Evolutionary conservation across 2,113 vertebrate genomes (phyloP).

Genomic region (Antechinus flavipes): DNA sequence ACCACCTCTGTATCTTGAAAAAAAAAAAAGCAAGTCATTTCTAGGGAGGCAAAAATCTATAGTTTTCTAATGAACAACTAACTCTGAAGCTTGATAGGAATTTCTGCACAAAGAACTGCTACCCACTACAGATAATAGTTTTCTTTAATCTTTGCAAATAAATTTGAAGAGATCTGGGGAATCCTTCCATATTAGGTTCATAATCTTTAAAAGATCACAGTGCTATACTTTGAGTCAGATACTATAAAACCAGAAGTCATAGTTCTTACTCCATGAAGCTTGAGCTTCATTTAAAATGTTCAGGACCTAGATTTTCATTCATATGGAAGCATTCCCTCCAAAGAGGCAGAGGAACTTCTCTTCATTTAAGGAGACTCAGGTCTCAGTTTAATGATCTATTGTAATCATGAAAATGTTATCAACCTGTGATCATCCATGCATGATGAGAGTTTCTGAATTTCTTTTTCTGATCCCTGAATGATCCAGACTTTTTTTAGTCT

Average conservation of each 20-base stretch:
- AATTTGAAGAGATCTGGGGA: constrained; percentile 5
- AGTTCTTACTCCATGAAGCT: background rate
- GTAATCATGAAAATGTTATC: no score
- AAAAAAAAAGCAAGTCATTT: background rate
- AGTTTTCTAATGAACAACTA: background rate
- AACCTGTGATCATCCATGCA: no score
- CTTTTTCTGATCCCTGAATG: no score
- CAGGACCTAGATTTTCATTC: no score
- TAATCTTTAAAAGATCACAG: background rate
- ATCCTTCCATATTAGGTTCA: background rate
- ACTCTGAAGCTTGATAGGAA: background rate
- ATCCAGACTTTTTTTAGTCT: no score
- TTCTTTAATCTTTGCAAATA: constrained; percentile 42
- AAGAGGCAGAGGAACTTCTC: no score
- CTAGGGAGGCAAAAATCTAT: background rate
- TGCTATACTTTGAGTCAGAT: background rate
- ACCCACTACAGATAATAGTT: background rate
- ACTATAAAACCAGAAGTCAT: constrained; percentile 25
- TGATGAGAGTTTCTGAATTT: no score
- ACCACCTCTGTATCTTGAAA: no score
- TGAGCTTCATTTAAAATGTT: no score
- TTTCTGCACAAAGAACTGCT: background rate
- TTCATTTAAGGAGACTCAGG: no score
- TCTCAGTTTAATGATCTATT: no score
- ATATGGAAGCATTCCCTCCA: no score